Percentiles rank a stretch among this genome's conserved stretches.
Conservation (phyloP, 2,888 invertebrate genomes). For the Zootermopsis nevadensis region DNA sequence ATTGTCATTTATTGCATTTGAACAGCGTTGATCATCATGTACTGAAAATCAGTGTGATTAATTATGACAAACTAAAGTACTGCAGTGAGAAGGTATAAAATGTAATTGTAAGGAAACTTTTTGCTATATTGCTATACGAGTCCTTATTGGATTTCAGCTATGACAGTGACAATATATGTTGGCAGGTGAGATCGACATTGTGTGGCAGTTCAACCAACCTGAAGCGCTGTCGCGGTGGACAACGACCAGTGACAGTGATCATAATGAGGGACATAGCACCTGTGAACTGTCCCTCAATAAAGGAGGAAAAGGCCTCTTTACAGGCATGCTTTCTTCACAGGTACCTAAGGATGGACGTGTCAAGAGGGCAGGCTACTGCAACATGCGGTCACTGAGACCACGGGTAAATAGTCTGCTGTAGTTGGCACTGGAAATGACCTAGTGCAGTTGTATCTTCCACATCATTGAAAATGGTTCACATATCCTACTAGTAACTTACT, state of each 20-base stretch:
- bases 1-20: no score
- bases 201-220: conserved; percentile 76
- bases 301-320: conserved; percentile 77
- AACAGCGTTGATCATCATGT: no score
- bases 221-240: conserved; percentile 76
- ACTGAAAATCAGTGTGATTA: no score
- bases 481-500: no score
- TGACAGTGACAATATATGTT: no score
- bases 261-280: conserved; percentile 79
- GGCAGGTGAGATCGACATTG: conserved; percentile 76
- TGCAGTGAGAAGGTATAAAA: no score
- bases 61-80: no score
- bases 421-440: not conserved
- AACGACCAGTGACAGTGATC: conserved; percentile 82
- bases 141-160: no score
- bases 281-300: conserved; percentile 75
- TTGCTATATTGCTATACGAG: no score
- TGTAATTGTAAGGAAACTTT: no score
- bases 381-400: conserved; percentile 75
- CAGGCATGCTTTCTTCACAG: conserved; percentile 75
- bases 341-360: conserved; percentile 84
- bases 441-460: no score
- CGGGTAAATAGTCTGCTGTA: conserved; percentile 65
- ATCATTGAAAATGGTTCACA: no score
- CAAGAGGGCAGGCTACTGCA: conserved; percentile 85